Base-by-base conservation (phyloP, 92 coral and sea anemone genomes). In the Montipora capitata region DNA sequence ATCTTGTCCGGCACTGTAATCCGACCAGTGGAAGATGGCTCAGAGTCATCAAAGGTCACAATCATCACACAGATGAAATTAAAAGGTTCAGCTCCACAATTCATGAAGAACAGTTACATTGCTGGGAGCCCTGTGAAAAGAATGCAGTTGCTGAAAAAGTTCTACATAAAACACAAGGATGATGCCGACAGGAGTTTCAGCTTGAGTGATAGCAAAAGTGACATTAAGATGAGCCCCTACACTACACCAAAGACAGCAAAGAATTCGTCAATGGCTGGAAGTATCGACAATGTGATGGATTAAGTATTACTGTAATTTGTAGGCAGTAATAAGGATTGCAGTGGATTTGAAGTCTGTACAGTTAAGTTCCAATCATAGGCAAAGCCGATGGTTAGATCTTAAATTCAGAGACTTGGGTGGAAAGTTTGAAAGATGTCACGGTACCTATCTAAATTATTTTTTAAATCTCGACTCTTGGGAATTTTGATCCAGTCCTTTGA, bases 21-120 rank as follows among this genome's bases (percentile, higher is more conserved):
- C 48, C 95, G 98, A 0, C 99, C 99, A 15, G 93, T 96, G 9
- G 96, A 79, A 10, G 99, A 98, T 90, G 98, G 99, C 58, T 72
- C 94, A 72, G 57, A 92, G 75, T 94, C 98, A 11, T 98, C 99
- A 56, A 94, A 88, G 40, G 96, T 96, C 41, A 92, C 98, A 58
- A 77, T 98, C 76, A 94, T 98, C 45, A 89, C 91, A n/a, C 99
- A 96, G 87, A 90, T 98, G 93, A 94, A 96, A 52, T 87, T 96
- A 45, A 88, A 80, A 72, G 99, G 99, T 64, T 86, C 97, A 15
- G 98, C 96, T 1, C 98, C 98, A 0, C 94, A 90, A 79, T 84
- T 92, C 59, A 89, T 96, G 87, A 91, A 96, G 78, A 98, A 98
- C 49, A 94, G 94, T 68, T 94, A 92, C 86, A 87, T 98, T 68